Percentiles rank a stretch among this genome's conserved stretches.
phyloP scores from a whole-genome alignment of 2,797 vertebrate species.

The Pipistrellus kuhlii region DNA sequence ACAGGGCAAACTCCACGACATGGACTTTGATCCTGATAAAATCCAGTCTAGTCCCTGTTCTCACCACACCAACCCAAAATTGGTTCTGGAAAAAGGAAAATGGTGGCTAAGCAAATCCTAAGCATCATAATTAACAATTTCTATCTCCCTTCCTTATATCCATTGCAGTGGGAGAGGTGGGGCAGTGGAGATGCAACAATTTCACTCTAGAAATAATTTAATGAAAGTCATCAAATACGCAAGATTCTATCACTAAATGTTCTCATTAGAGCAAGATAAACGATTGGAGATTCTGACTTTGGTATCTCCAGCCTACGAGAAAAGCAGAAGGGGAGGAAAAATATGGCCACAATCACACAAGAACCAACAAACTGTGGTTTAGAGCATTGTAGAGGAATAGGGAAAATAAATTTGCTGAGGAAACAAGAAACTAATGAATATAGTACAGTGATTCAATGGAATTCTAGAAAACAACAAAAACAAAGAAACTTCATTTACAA shows the following conservation, averaged over 20 bases:
- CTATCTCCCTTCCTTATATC: not conserved
- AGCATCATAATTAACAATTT: not conserved
- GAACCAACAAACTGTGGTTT: not conserved
- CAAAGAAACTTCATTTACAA: not conserved
- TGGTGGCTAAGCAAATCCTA: not conserved
- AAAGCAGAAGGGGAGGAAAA: not conserved
- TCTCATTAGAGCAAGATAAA: not conserved
- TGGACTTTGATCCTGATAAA: not conserved
- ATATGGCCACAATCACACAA: not conserved
- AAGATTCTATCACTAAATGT: not conserved
- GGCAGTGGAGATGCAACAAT: not conserved
- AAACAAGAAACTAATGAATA: not conserved
- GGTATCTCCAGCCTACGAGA: not conserved
- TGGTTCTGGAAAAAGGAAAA: not conserved
- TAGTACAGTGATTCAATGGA: not conserved
- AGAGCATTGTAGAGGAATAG: not conserved
- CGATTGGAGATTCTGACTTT: not conserved
- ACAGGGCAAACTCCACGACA: not conserved
- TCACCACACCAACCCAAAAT: not conserved
- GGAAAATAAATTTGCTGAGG: not conserved
- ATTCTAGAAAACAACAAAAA: conserved; percentile 20
- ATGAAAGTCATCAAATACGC: not conserved
- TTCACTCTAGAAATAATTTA: not conserved
- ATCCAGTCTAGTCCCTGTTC: not conserved
- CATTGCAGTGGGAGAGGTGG: not conserved